Conservation (phyloP, 2,888 invertebrate species). For the Tethea ocularis region DNA sequence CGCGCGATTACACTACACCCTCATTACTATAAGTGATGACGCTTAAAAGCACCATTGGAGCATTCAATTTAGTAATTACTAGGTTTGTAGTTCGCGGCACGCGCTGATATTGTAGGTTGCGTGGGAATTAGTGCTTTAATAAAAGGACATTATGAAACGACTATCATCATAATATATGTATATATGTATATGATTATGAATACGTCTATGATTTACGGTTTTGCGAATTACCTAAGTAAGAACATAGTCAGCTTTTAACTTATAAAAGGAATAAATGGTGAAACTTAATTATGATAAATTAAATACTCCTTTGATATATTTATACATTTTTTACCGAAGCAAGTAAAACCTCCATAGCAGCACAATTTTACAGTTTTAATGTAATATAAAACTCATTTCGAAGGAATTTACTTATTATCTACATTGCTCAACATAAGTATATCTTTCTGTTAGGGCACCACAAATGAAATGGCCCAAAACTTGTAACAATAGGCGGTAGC, state of each 20-base stretch:
- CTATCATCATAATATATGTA: neutral
- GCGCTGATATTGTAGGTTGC: conserved; percentile 46
- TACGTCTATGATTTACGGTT: too few species aligned
- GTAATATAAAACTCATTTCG: too few species aligned
- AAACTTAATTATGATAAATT: too few species aligned
- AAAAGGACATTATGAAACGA: conserved; percentile 10
- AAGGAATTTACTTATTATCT: neutral
- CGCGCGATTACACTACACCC: conserved; percentile 65
- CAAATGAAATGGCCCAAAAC: conserved; percentile 42
- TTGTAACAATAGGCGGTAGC: conserved; percentile 45
- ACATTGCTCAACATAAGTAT: neutral
- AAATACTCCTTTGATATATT: too few species aligned
- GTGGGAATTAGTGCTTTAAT: conserved; percentile 45
- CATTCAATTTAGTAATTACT: conserved; percentile 82
- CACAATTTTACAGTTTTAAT: too few species aligned
- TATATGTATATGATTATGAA: too few species aligned
- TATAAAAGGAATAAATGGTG: too few species aligned
- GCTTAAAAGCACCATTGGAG: conserved; percentile 76
- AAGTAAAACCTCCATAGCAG: too few species aligned
- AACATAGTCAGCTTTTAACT: too few species aligned
- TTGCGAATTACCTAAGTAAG: too few species aligned
- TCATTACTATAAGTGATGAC: conserved; percentile 81
- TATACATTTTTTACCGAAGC: too few species aligned
- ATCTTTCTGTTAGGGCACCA: conserved; percentile 10
- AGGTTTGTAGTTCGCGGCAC: conserved; percentile 56